Evolutionary conservation across 37 sponge, comb jelly and placozoan genomes (phyloP).

Genomic region (Axinella damicornis): DNA sequence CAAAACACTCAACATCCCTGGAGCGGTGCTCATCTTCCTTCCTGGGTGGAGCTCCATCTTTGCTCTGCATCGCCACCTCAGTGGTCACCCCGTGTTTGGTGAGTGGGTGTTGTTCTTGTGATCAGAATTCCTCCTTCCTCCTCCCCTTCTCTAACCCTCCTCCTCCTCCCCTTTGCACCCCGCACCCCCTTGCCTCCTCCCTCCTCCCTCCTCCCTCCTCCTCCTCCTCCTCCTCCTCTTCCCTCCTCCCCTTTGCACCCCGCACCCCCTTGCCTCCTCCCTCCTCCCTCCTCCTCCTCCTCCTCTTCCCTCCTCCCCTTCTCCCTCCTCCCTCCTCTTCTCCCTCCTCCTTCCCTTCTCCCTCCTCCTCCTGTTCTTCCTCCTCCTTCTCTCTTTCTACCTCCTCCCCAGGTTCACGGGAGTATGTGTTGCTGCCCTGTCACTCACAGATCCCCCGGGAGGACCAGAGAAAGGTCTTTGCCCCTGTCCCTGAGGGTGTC

Average conservation of each 20-base stretch:
- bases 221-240: conserved; percentile 20
- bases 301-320: not conserved
- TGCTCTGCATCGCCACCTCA: conserved; percentile 64
- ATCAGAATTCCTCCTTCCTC: not conserved
- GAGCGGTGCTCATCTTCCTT: conserved; percentile 82
- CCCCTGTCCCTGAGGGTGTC: conserved; percentile 58
- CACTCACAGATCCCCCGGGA: conserved; percentile 82
- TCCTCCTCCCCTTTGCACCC: conserved; percentile 1
- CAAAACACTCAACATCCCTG: conserved; percentile 42
- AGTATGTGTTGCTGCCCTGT: conserved; percentile 71
- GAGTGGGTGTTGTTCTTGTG: not conserved
- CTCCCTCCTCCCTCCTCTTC: too few relatives aligned
- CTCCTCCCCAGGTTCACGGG: conserved; percentile 49
- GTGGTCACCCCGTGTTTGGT: conserved; percentile 68
- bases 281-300: not conserved
- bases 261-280: not conserved
- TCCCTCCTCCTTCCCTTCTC: not conserved
- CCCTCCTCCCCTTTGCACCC: conserved; percentile 3
- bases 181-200: not conserved
- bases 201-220: conserved; percentile 14
- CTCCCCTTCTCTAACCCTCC: conserved; percentile 23
- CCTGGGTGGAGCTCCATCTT: conserved; percentile 89
- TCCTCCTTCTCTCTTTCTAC: not conserved
- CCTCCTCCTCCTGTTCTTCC: not conserved
- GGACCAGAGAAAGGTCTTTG: conserved; percentile 77